phyloP scores from a whole-genome alignment of 2,888 invertebrate genomes.

The Pegoplata infirma region DNA sequence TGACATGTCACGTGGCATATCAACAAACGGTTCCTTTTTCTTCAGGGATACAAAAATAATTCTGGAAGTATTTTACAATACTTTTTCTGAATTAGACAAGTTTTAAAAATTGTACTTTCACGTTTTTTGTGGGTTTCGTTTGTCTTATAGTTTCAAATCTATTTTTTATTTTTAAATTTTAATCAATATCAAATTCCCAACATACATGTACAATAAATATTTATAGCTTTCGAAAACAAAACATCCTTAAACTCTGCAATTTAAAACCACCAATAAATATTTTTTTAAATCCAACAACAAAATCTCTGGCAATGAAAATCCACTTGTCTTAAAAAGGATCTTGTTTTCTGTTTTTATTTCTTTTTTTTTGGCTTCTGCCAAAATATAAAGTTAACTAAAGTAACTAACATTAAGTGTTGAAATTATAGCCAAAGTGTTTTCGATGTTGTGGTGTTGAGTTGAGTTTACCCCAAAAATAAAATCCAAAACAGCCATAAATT shows the following conservation, averaged over 20 bases:
- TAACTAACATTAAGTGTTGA: slow-evolving; percentile 25
- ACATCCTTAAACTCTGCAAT: neutral
- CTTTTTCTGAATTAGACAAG: too few species aligned
- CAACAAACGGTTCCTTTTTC: too few species aligned
- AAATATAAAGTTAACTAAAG: slow-evolving; percentile 13
- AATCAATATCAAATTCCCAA: neutral
- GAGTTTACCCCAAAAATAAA: slow-evolving; percentile 28
- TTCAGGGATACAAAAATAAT: too few species aligned
- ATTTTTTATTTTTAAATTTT: too few species aligned
- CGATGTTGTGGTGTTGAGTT: slow-evolving; percentile 21
- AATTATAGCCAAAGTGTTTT: slow-evolving; percentile 38
- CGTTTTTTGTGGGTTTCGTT: too few species aligned
- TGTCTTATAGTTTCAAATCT: too few species aligned
- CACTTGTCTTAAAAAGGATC: slow-evolving; percentile 39
- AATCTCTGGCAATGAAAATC: slow-evolving; percentile 44
- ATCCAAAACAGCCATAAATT: slow-evolving; percentile 52
- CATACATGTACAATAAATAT: neutral
- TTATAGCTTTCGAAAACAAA: neutral
- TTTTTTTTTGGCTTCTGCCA: neutral
- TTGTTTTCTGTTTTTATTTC: neutral
- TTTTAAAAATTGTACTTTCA: too few species aligned
- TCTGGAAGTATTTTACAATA: too few species aligned
- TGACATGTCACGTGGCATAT: too few species aligned
- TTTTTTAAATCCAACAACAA: slow-evolving; percentile 32
- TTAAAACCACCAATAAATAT: slow-evolving; percentile 5